phyloP scores from a whole-genome alignment of 2,113 vertebrate genomes.

The Corythornis cristatus region DNA sequence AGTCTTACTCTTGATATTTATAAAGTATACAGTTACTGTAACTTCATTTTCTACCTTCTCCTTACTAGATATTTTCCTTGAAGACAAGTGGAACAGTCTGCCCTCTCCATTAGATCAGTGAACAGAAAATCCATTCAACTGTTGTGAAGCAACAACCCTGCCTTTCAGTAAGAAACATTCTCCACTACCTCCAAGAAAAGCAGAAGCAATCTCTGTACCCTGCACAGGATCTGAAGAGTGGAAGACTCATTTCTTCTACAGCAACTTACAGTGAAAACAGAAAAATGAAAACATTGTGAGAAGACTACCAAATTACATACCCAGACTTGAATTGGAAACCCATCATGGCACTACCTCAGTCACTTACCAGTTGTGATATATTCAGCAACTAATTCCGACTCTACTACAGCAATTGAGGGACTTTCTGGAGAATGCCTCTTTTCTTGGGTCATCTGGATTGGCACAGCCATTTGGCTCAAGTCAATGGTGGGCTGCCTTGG shows the following conservation, averaged over 20 bases:
- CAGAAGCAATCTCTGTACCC: constrained; percentile 43
- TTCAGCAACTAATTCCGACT: constrained; percentile 85
- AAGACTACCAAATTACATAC: background rate
- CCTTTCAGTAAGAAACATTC: background rate
- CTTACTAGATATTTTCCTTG: background rate
- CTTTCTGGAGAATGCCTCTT: constrained; percentile 87
- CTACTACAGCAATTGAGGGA: constrained; percentile 84
- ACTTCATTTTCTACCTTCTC: background rate
- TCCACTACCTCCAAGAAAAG: constrained; percentile 27
- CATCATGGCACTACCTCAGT: background rate
- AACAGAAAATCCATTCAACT: background rate
- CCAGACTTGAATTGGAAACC: background rate
- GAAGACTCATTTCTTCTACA: background rate
- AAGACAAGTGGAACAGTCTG: constrained; percentile 1
- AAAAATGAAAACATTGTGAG: background rate
- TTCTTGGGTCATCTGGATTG: constrained; percentile 91
- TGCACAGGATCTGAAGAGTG: background rate
- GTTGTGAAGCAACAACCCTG: background rate
- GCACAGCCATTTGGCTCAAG: constrained; percentile 97
- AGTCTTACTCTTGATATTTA: background rate
- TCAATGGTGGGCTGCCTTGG: constrained; percentile 93
- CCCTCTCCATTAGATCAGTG: constrained; percentile 23
- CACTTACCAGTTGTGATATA: constrained; percentile 83
- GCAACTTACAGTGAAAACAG: background rate
- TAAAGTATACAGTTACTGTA: background rate